These are phyloP conservation scores for Nansenia antarctica DNA, from an alignment of 2,113 vertebrate species.

Conservation along the genomic window DNA sequence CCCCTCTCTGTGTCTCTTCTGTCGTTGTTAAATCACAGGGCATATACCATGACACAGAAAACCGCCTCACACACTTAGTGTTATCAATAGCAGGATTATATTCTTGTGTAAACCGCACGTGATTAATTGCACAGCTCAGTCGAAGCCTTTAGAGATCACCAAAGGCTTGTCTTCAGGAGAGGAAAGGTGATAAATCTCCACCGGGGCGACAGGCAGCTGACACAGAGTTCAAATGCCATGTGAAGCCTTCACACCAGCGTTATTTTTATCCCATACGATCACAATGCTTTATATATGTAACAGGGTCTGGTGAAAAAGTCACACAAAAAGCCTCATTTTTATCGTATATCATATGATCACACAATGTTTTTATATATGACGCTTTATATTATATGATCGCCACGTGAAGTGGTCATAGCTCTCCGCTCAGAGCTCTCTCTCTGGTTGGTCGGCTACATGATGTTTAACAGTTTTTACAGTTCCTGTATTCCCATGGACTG, in stretches of 20 bases:
- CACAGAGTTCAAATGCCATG: neutral
- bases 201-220: neutral
- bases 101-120: neutral
- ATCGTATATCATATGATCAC: too few relatives aligned
- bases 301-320: too few relatives aligned
- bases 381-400: too few relatives aligned
- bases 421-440: neutral
- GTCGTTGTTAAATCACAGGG: conserved; percentile 4
- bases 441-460: neutral
- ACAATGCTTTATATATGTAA: neutral
- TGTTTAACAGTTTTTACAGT: neutral
- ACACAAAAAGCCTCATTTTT: too few relatives aligned
- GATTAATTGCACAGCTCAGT: neutral
- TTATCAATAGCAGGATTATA: neutral
- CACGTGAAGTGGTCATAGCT: too few relatives aligned
- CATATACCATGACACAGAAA: neutral
- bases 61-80: neutral
- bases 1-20: neutral
- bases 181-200: neutral
- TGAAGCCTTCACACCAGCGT: neutral
- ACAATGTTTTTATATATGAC: too few relatives aligned
- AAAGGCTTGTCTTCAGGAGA: neutral
- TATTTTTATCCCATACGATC: neutral
- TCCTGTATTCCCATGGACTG: neutral
- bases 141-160: neutral